Conservation (phyloP, 2,113 vertebrate species). For the Dicrurus megarhynchus region DNA sequence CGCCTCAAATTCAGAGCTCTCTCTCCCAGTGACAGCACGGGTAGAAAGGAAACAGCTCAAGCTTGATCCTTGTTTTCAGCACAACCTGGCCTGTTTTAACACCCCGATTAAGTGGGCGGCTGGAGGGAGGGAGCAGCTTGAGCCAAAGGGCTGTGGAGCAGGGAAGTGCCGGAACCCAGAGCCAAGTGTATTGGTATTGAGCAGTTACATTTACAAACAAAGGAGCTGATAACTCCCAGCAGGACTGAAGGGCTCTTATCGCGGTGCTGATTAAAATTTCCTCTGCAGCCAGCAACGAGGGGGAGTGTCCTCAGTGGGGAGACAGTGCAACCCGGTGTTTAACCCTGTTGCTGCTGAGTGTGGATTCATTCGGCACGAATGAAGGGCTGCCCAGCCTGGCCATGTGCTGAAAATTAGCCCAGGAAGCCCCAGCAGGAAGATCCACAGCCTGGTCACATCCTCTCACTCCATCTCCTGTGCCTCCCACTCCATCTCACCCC, state of each 20-base stretch:
- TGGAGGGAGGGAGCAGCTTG: not conserved
- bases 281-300: not conserved
- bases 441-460: not conserved
- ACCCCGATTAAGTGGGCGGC: fast-evolving
- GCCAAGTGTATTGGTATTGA: not conserved
- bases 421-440: not conserved
- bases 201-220: constrained; percentile 27
- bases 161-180: not conserved
- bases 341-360: not conserved
- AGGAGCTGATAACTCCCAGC: constrained; percentile 19
- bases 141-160: not conserved
- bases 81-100: not conserved
- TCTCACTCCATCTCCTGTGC: not conserved
- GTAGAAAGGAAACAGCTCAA: not conserved
- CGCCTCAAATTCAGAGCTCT: not conserved
- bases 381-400: not conserved
- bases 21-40: not conserved
- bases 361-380: not conserved
- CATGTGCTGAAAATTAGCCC: not conserved
- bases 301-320: not conserved
- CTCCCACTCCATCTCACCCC: not conserved
- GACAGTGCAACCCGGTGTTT: not conserved
- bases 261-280: not conserved
- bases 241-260: not conserved
- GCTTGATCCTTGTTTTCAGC: not conserved